Conservation (phyloP, 2,113 vertebrate species). For the Danio rerio region DNA sequence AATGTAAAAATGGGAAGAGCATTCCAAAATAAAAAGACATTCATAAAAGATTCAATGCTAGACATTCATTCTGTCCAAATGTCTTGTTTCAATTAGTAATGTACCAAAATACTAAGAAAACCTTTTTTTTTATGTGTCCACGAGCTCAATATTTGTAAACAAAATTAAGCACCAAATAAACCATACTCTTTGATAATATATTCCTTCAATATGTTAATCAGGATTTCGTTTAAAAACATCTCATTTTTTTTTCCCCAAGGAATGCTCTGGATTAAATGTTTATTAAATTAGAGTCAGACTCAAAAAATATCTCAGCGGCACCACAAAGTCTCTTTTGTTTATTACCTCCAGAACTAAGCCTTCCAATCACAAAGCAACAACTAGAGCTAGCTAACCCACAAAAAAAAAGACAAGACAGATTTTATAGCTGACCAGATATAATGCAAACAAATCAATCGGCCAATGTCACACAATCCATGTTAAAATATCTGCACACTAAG, state of each 20-base stretch:
- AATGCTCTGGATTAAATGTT: constrained; percentile 34
- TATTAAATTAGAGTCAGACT: constrained; percentile 23
- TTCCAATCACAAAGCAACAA: background rate
- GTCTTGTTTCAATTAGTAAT: background rate
- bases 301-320: constrained; percentile 32
- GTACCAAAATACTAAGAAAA: background rate
- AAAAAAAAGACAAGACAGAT: constrained; percentile 16
- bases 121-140: background rate
- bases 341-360: constrained; percentile 38
- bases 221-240: background rate
- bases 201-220: constrained; percentile 17
- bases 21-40: background rate
- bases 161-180: background rate
- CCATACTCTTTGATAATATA: constrained; percentile 19
- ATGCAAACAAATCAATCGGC: constrained; percentile 1
- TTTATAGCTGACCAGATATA: background rate
- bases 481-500: constrained; percentile 5
- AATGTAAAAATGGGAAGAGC: background rate
- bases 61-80: background rate
- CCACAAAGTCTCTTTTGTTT: constrained; percentile 32
- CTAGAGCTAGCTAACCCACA: constrained; percentile 9
- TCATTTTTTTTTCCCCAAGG: background rate
- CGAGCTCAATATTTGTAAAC: background rate
- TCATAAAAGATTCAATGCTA: no score
- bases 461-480: background rate